Percentiles rank a stretch among this genome's conserved stretches.
Evolutionary conservation across 2,797 vertebrate species (phyloP).

Genomic region (Anguilla pacifica): DNA sequence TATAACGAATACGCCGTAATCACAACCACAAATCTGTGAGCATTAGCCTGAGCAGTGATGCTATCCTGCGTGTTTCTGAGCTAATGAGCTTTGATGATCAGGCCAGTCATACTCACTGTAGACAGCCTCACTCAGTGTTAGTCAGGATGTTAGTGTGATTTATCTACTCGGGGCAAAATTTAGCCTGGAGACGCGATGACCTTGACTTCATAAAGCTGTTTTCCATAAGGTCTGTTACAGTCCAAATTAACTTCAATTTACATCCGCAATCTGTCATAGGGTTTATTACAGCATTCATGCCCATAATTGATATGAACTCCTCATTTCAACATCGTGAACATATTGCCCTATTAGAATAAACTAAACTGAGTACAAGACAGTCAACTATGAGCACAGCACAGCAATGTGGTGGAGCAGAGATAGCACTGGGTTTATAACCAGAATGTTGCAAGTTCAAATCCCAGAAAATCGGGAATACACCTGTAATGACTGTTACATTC

Average conservation of each 20-base stretch:
- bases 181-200: not conserved
- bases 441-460: not conserved
- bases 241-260: slow-evolving; percentile 3
- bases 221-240: not conserved
- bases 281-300: not conserved
- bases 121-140: not conserved
- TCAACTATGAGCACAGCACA: not conserved
- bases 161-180: not conserved
- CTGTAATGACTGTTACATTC: not conserved
- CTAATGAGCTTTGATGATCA: slow-evolving; percentile 27
- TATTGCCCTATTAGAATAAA: not conserved
- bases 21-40: slow-evolving; percentile 34
- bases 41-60: slow-evolving; percentile 43
- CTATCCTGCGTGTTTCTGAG: slow-evolving; percentile 41
- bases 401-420: not conserved
- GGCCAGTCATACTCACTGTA: not conserved
- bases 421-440: not conserved
- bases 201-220: not conserved
- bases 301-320: not conserved
- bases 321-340: not conserved
- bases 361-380: not conserved
- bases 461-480: not conserved
- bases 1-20: slow-evolving; percentile 51
- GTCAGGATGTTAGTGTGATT: not conserved
- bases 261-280: not conserved